Evolutionary conservation across 2,888 invertebrate species (phyloP).

Genomic region (Drosophila putrida): DNA sequence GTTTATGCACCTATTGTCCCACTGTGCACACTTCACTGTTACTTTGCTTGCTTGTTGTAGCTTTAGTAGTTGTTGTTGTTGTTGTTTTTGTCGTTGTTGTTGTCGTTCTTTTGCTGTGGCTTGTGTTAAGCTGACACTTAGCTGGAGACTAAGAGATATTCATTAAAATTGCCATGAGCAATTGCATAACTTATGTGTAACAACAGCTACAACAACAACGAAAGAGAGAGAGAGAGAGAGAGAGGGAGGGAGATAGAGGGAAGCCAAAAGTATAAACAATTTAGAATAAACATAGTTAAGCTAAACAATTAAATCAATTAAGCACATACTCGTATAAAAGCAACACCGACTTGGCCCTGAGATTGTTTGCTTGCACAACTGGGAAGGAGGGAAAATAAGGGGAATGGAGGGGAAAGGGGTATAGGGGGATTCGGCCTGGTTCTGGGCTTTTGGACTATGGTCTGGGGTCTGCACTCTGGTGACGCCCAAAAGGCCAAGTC

Average conservation of each 20-base stretch:
- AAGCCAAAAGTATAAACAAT: slow-evolving; percentile 20
- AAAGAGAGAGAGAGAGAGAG: slow-evolving; percentile 1
- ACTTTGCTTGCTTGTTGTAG: slow-evolving; percentile 2
- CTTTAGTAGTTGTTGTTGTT: slow-evolving; percentile 8
- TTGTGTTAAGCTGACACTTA: slow-evolving; percentile 63
- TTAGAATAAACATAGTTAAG: slow-evolving; percentile 36
- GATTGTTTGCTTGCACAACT: background rate
- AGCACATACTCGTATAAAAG: slow-evolving; percentile 23
- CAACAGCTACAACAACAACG: slow-evolving; percentile 32
- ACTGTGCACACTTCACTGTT: slow-evolving; percentile 41
- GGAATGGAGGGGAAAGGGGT: no score
- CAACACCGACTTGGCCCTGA: slow-evolving; percentile 18
- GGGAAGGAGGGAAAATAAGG: no score
- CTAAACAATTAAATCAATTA: slow-evolving; percentile 72
- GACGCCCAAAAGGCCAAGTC: slow-evolving; percentile 70
- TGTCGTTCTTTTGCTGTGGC: slow-evolving; percentile 15
- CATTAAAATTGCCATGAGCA: slow-evolving; percentile 61
- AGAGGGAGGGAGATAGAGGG: slow-evolving; percentile 1
- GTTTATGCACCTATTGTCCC: background rate
- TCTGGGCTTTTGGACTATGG: slow-evolving; percentile 3
- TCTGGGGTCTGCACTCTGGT: slow-evolving; percentile 21
- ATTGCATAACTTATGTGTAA: slow-evolving; percentile 65
- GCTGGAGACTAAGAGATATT: slow-evolving; percentile 64
- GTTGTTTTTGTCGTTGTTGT: slow-evolving; percentile 8
- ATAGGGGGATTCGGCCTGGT: background rate